Evolutionary conservation across 2,113 vertebrate genomes (phyloP).

Genomic region (Microcebus griseorufus): DNA sequence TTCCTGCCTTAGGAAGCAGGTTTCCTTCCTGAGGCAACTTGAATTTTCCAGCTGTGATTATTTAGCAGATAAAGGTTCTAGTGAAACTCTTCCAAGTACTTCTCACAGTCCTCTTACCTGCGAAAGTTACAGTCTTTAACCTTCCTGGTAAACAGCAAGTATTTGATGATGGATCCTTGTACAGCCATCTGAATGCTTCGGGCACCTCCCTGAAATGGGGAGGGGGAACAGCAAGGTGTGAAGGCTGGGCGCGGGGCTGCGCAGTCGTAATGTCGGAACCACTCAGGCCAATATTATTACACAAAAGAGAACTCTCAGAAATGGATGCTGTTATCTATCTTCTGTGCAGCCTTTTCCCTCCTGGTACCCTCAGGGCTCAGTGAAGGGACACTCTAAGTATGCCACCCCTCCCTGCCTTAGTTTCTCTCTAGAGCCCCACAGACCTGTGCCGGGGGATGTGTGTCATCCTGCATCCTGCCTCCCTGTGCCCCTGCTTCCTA

Average conservation of each 20-base stretch:
- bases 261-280: accelerated
- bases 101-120: conserved; percentile 81
- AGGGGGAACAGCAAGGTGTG: background rate
- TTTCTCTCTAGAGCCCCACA: background rate
- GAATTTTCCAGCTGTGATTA: background rate
- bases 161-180: conserved; percentile 88
- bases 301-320: background rate
- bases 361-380: background rate
- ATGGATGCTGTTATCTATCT: background rate
- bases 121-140: conserved; percentile 72
- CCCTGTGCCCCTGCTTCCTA: background rate
- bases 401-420: background rate
- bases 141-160: conserved; percentile 86
- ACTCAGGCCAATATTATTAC: accelerated
- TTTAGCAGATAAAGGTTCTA: background rate
- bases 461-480: background rate
- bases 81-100: background rate
- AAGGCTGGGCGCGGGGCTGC: background rate
- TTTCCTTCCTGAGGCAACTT: background rate
- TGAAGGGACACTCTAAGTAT: accelerated
- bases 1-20: background rate
- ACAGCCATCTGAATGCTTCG: conserved; percentile 89
- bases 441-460: background rate
- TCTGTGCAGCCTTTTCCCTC: background rate
- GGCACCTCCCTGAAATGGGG: conserved; percentile 84